phyloP scores from a whole-genome alignment of 2,113 vertebrate species.

The Zosterops lateralis region DNA sequence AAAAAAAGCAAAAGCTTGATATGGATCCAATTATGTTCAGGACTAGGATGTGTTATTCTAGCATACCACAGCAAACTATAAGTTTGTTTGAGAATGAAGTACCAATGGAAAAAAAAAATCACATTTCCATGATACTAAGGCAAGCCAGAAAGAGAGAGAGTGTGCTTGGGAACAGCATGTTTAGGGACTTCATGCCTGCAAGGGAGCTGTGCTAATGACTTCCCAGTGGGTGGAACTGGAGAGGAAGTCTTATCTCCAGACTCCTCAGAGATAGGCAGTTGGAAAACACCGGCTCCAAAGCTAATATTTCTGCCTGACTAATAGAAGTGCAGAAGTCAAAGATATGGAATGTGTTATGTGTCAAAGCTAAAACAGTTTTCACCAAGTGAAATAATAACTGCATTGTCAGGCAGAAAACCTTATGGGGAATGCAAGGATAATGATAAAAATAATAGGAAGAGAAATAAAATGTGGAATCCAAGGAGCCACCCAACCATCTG shows the following conservation, averaged over 20 bases:
- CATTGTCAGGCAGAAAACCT: neutral
- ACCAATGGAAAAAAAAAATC: neutral
- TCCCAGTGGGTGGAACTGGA: conserved; percentile 50
- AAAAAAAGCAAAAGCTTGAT: neutral
- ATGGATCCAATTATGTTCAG: neutral
- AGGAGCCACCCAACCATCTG: neutral
- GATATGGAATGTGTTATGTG: neutral
- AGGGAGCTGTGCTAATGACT: conserved; percentile 21
- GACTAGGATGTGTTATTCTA: neutral
- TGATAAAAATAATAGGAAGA: conserved; percentile 20
- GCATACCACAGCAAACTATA: neutral
- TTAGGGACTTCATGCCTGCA: neutral
- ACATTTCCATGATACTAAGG: neutral
- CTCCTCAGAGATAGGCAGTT: conserved; percentile 37
- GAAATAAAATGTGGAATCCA: neutral
- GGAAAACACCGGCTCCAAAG: conserved; percentile 26
- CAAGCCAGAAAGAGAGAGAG: neutral
- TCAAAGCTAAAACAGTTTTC: conserved; percentile 5
- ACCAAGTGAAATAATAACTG: neutral
- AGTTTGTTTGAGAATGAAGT: neutral
- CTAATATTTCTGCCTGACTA: conserved; percentile 48
- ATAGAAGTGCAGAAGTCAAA: conserved; percentile 31
- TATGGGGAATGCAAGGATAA: neutral
- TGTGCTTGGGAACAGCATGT: conserved; percentile 17
- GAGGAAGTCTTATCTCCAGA: conserved; percentile 55